Percentiles rank a stretch among this genome's conserved stretches.
Evolutionary conservation across 2,113 vertebrate species (phyloP).

Genomic region (Gracilinanus agilis): DNA sequence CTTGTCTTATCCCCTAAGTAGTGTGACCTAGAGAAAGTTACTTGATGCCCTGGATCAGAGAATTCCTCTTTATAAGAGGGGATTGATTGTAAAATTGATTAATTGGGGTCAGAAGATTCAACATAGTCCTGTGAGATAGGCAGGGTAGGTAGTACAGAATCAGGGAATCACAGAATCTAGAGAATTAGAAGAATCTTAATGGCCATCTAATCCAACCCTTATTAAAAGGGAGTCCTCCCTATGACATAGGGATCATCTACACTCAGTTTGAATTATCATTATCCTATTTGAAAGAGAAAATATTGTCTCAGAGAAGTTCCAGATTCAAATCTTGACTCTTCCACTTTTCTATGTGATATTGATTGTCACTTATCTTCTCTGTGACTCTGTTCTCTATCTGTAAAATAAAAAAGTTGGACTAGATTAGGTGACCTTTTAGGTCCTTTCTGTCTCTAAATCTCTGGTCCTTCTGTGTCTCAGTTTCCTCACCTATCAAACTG

Average conservation of each 20-base stretch:
- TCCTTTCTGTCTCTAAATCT: not conserved
- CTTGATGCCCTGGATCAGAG: not conserved
- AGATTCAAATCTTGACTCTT: not conserved
- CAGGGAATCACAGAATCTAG: not conserved
- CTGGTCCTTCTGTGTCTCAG: not conserved
- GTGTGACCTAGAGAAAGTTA: not conserved
- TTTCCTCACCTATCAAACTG: not conserved
- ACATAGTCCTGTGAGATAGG: not conserved
- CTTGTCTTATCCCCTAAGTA: not conserved
- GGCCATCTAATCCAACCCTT: not conserved
- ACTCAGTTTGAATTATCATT: not conserved
- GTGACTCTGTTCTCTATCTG: not conserved
- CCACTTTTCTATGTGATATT: not conserved
- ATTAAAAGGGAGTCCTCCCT: not conserved
- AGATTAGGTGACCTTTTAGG: not conserved
- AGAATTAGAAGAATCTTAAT: not conserved
- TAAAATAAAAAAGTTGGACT: not conserved
- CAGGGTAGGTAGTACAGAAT: not conserved
- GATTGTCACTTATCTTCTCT: not conserved
- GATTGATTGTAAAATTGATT: no score
- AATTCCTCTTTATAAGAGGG: not conserved
- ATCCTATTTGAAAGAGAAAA: not conserved
- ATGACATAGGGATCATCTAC: not conserved
- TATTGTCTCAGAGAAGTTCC: not conserved
- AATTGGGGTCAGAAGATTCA: not conserved